Evolutionary conservation across 2,888 invertebrate species (phyloP).

Genomic region (Tetragonisca angustula): DNA sequence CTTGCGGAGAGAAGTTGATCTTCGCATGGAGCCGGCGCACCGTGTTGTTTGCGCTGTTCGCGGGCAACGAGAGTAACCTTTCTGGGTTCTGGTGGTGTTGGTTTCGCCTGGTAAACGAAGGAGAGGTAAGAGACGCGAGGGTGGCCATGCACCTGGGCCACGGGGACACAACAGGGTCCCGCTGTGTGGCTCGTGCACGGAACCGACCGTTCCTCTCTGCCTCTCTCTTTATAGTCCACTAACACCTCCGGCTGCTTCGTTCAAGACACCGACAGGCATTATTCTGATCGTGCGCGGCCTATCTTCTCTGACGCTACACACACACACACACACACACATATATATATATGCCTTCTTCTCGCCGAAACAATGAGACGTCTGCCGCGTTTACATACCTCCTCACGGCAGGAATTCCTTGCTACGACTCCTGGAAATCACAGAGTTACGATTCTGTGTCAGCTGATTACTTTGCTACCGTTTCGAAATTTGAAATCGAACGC

Average conservation of each 20-base stretch:
- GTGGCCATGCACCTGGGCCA: constrained; percentile 69
- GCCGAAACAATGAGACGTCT: constrained; percentile 40
- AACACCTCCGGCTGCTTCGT: constrained; percentile 56
- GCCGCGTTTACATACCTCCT: constrained; percentile 24
- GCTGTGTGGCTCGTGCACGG: constrained; percentile 68
- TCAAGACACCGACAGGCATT: constrained; percentile 49
- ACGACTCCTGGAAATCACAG: constrained; percentile 21
- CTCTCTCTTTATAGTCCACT: constrained; percentile 52
- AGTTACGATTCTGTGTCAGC: constrained; percentile 1
- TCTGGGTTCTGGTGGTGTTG: constrained; percentile 13
- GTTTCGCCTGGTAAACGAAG: constrained; percentile 17
- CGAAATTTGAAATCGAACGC: not conserved
- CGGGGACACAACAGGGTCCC: constrained; percentile 59
- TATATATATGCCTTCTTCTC: not conserved
- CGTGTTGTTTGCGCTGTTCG: constrained; percentile 23
- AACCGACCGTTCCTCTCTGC: constrained; percentile 46
- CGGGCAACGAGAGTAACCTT: constrained; percentile 43
- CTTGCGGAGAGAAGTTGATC: constrained; percentile 53
- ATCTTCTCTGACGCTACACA: constrained; percentile 8
- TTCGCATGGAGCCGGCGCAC: constrained; percentile 48
- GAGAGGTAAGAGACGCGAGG: constrained; percentile 34
- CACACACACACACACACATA: too few relatives aligned
- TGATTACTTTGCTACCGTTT: constrained; percentile 1
- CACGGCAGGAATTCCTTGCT: constrained; percentile 23
- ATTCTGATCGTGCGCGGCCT: constrained; percentile 53